Conservation (phyloP, 2,888 invertebrate species). For the Scaptomyza reducta region DNA sequence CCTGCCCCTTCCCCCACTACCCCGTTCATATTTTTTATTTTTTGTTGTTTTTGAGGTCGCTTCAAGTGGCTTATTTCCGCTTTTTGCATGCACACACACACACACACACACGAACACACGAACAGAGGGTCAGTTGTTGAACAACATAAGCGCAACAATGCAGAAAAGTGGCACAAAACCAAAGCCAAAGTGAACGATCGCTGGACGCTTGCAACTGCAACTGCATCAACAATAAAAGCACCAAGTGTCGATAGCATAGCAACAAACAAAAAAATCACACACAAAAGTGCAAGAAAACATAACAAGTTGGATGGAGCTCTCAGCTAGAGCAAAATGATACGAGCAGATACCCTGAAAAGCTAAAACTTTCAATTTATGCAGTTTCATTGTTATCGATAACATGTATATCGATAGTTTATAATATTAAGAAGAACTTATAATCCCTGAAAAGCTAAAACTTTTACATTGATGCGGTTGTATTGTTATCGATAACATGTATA, state of each 20-base stretch:
- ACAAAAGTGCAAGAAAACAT: conserved; percentile 25
- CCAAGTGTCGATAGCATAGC: conserved; percentile 67
- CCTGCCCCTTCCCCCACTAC: neutral
- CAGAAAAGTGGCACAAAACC: conserved; percentile 51
- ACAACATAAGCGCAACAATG: conserved; percentile 41
- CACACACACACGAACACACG: neutral
- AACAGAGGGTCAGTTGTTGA: conserved; percentile 50
- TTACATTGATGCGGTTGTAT: too few relatives aligned
- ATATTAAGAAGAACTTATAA: too few relatives aligned
- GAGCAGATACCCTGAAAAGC: too few relatives aligned
- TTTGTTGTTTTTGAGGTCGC: conserved; percentile 64
- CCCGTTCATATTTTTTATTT: too few relatives aligned
- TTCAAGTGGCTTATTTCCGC: conserved; percentile 77
- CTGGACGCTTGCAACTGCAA: conserved; percentile 35
- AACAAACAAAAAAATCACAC: conserved; percentile 12
- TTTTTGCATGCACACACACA: conserved; percentile 49
- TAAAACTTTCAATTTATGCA: too few relatives aligned
- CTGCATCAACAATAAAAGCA: conserved; percentile 52
- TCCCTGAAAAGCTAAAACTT: too few relatives aligned
- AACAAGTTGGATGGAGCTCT: neutral
- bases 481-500: too few relatives aligned
- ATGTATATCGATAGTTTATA: too few relatives aligned
- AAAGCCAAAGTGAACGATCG: conserved; percentile 48
- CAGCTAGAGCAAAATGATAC: too few relatives aligned
- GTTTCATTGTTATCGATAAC: too few relatives aligned